Conservation (phyloP, 2,797 vertebrate species). For the Schizopygopsis pylzovi region DNA sequence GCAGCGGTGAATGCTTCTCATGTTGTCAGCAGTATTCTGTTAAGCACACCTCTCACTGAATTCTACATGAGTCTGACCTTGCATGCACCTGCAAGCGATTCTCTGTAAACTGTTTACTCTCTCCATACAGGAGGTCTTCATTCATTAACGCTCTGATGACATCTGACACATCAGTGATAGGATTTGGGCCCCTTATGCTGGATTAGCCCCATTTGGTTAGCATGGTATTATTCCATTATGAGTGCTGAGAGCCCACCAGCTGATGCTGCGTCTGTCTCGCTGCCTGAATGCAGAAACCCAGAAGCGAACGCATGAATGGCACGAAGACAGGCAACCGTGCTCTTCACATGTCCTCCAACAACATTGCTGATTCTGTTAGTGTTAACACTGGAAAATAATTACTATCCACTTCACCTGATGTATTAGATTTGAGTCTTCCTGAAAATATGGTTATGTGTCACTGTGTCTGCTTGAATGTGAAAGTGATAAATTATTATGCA, state of each 20-base stretch:
- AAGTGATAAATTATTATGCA: not conserved
- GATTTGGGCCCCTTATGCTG: slow-evolving; percentile 62
- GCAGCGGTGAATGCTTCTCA: slow-evolving; percentile 45
- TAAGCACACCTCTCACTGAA: slow-evolving; percentile 41
- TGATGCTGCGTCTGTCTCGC: slow-evolving; percentile 57
- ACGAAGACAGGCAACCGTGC: slow-evolving; percentile 5
- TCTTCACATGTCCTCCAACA: slow-evolving; percentile 14
- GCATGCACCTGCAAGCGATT: slow-evolving; percentile 41
- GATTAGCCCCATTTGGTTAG: slow-evolving; percentile 66
- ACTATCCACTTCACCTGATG: not conserved
- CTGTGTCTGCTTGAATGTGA: not conserved
- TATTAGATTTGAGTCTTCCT: slow-evolving; percentile 45
- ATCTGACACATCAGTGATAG: slow-evolving; percentile 65
- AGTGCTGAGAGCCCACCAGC: slow-evolving; percentile 61
- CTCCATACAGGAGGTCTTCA: slow-evolving; percentile 60
- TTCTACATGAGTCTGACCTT: slow-evolving; percentile 55
- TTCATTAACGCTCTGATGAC: slow-evolving; percentile 58
- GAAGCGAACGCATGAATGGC: slow-evolving; percentile 29
- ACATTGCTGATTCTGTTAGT: slow-evolving; percentile 30
- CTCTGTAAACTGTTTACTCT: slow-evolving; percentile 59
- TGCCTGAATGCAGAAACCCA: slow-evolving; percentile 35
- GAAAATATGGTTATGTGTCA: slow-evolving; percentile 14
- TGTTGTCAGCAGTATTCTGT: slow-evolving; percentile 55
- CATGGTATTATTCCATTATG: slow-evolving; percentile 62
- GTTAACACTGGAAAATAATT: slow-evolving; percentile 40